Base-by-base conservation (phyloP, 2,888 invertebrate species). In the Hydropsyche betteni region DNA sequence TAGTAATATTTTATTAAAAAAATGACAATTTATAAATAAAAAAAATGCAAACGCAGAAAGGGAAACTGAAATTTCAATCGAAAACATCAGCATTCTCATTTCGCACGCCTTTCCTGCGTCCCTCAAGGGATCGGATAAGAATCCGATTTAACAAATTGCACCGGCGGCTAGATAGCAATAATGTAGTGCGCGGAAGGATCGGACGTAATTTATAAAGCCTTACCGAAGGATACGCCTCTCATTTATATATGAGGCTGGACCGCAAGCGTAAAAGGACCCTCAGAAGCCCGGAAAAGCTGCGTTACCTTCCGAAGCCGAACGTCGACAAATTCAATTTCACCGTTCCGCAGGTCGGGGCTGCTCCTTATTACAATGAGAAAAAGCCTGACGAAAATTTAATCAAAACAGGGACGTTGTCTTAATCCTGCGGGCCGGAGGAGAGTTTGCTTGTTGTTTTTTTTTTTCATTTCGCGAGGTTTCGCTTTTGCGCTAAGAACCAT, bases 181-280 rank as follows among this genome's bases (percentile, higher is more conserved):
- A 75, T 75, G 75, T 75, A 75, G 75, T 75, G 75, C 75, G 75
- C 61, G 64, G 70, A 70, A 71, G 71, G 71, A 61, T 75, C 71
- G 38, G 70, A 50, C 64, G 75, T 75, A 75, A 75, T 75, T 75
- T 75, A 75, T 75, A 75, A 71, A 71, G 68, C 51, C 50, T 44
- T 58, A 14, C 53, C 34, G 34, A 51, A 51, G 33, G 10, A n/a
- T 36, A 53, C 33, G 74, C 64, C 75, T 64, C 75, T 75, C 75
- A 75, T 75, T 70, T 75, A 75, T 75, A 75, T 70, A 75, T 70
- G 75, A 75, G 58, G 36, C 64, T 36, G 34, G 24, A 58, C 58
- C 58, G 16, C 58, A 58, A 16, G 58, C 58, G 14, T 14, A 58
- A 58, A 58, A 58, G 58, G 58, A 24, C 24, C 58, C 8, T 8